Conservation (phyloP, 2,797 vertebrate genomes). For the Manis javanica region DNA sequence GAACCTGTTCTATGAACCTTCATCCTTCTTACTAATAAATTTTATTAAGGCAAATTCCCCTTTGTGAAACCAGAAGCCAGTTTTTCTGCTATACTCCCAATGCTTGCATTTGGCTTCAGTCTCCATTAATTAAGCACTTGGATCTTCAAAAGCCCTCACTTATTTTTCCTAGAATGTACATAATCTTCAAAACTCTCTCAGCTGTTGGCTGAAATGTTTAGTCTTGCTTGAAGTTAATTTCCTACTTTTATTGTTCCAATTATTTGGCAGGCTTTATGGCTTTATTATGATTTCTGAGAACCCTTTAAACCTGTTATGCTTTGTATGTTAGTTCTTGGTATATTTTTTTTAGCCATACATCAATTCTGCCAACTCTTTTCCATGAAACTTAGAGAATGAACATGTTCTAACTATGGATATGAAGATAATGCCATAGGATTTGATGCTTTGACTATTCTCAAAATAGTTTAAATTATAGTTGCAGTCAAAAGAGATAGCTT, state of each 20-base stretch:
- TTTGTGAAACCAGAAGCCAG: slow-evolving; percentile 66
- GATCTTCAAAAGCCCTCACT: slow-evolving; percentile 55
- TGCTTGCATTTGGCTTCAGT: slow-evolving; percentile 35
- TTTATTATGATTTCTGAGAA: slow-evolving; percentile 70
- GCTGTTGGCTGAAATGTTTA: slow-evolving; percentile 61
- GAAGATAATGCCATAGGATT: not conserved
- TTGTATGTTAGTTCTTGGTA: slow-evolving; percentile 61
- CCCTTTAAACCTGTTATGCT: slow-evolving; percentile 57
- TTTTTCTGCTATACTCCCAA: slow-evolving; percentile 31
- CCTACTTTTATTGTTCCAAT: slow-evolving; percentile 63
- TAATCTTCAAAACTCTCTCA: slow-evolving; percentile 67
- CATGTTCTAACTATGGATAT: not conserved
- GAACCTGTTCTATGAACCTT: slow-evolving; percentile 31
- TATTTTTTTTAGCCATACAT: slow-evolving; percentile 56
- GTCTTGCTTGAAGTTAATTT: slow-evolving; percentile 70
- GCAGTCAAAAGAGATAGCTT: not conserved
- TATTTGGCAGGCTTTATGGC: slow-evolving; percentile 69
- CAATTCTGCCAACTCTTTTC: not conserved
- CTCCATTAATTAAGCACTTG: not conserved
- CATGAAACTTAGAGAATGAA: slow-evolving; percentile 16
- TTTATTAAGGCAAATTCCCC: slow-evolving; percentile 68
- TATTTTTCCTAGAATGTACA: not conserved
- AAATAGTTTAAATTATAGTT: slow-evolving; percentile 1
- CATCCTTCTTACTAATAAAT: slow-evolving; percentile 61
- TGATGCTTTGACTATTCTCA: not conserved